Conservation (phyloP, 2,888 invertebrate species). For the Epinotia brunnichana region DNA sequence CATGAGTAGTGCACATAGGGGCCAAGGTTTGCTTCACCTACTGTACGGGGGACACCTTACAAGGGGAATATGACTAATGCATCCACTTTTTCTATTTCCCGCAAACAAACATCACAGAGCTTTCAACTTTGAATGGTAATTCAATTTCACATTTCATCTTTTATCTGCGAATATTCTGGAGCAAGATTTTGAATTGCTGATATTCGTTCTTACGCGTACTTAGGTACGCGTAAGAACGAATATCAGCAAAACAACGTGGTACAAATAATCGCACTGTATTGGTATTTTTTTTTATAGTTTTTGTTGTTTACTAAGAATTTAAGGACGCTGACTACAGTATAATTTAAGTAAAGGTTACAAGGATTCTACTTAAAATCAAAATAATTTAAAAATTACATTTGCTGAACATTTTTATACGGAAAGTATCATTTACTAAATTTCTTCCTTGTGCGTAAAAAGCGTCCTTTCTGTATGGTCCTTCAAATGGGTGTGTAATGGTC, state of each 20-base stretch:
- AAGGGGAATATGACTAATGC: slow-evolving; percentile 69
- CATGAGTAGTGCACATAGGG: slow-evolving; percentile 71
- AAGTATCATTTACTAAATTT: no score
- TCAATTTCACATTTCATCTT: slow-evolving; percentile 71
- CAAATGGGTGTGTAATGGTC: no score
- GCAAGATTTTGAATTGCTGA: slow-evolving; percentile 46
- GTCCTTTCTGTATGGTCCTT: no score
- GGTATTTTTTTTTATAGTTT: no score
- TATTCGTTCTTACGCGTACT: slow-evolving; percentile 25
- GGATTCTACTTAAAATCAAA: no score
- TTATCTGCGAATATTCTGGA: slow-evolving; percentile 50
- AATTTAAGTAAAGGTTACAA: no score
- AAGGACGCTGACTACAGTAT: no score
- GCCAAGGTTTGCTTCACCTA: slow-evolving; percentile 62
- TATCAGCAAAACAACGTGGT: not conserved
- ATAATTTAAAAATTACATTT: no score
- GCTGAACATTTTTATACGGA: no score
- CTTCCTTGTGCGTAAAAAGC: no score
- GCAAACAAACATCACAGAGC: slow-evolving; percentile 74
- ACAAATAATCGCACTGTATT: not conserved
- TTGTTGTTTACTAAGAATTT: no score
- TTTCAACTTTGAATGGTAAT: slow-evolving; percentile 69
- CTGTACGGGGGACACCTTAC: slow-evolving; percentile 53
- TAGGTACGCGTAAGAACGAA: no score
- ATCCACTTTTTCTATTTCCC: slow-evolving; percentile 69